Evolutionary conservation across 2,113 vertebrate genomes (phyloP).

Genomic region (Marcusenius ussheri): DNA sequence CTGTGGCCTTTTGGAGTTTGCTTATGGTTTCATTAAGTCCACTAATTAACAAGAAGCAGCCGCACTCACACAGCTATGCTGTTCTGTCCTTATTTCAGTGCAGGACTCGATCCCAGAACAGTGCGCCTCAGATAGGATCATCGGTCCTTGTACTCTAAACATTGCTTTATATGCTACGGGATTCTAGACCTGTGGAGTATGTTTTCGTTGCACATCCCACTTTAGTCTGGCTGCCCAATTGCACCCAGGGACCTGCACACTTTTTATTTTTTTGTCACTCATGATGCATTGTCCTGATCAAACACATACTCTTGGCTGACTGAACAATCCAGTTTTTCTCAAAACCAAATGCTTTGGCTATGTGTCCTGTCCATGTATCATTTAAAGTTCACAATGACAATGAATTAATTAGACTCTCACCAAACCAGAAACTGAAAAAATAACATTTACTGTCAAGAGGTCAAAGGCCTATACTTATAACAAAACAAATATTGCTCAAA

Average conservation of each 20-base stretch:
- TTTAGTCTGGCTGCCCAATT: not conserved
- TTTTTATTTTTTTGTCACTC: not conserved
- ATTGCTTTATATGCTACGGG: not conserved
- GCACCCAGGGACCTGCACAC: not conserved
- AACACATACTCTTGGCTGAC: constrained; percentile 37
- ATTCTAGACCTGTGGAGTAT: not conserved
- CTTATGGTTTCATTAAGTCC: not conserved
- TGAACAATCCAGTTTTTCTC: not conserved
- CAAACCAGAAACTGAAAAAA: not conserved
- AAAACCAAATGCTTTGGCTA: not conserved
- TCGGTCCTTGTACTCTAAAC: not conserved
- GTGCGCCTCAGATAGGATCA: not conserved
- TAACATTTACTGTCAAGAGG: not conserved
- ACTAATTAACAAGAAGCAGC: not conserved
- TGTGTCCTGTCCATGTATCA: not conserved
- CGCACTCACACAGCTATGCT: not conserved
- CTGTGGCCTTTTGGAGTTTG: not conserved
- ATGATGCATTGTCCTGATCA: constrained; percentile 34
- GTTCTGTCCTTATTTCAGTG: not conserved
- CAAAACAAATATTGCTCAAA: constrained; percentile 4
- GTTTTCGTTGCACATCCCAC: not conserved
- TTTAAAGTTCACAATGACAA: not conserved
- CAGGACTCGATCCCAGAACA: not conserved
- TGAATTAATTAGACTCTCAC: not conserved
- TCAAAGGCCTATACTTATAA: constrained; percentile 6